phyloP scores from a whole-genome alignment of 2,113 vertebrate species.

The Lamprologus lemairii region DNA sequence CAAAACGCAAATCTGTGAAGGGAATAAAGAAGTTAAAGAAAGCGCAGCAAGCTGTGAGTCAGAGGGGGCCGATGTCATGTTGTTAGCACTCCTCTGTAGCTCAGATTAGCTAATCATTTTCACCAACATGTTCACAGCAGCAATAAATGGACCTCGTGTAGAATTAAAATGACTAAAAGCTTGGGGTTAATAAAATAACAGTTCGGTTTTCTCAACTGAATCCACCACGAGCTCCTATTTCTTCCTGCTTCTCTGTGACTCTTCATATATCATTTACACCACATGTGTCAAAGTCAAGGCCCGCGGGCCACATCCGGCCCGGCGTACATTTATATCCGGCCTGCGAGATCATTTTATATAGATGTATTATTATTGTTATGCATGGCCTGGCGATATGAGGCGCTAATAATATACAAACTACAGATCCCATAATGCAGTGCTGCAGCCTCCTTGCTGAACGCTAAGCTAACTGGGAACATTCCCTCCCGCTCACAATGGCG shows the following conservation, averaged over 20 bases:
- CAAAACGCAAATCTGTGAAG: background rate
- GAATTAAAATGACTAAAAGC: background rate
- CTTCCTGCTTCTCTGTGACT: background rate
- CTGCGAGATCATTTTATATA: background rate
- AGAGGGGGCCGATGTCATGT: background rate
- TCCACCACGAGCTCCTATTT: background rate
- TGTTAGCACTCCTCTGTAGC: background rate
- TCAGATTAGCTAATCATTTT: background rate
- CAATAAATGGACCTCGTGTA: background rate
- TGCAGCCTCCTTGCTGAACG: background rate
- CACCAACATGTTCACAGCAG: background rate
- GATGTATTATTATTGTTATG: background rate
- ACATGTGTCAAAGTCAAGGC: background rate
- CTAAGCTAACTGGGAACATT: background rate
- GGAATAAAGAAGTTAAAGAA: background rate
- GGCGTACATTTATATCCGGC: background rate
- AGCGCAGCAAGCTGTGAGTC: background rate
- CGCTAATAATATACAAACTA: background rate
- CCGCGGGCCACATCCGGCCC: background rate
- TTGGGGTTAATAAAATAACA: background rate
- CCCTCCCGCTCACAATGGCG: background rate
- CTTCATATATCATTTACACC: background rate
- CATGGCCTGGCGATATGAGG: background rate
- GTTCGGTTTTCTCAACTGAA: background rate
- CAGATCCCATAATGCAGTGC: background rate